Percentiles rank a stretch among this genome's conserved stretches.
phyloP scores from a whole-genome alignment of 1,140 invertebrate genomes.

The Melipona quadrifasciata region DNA sequence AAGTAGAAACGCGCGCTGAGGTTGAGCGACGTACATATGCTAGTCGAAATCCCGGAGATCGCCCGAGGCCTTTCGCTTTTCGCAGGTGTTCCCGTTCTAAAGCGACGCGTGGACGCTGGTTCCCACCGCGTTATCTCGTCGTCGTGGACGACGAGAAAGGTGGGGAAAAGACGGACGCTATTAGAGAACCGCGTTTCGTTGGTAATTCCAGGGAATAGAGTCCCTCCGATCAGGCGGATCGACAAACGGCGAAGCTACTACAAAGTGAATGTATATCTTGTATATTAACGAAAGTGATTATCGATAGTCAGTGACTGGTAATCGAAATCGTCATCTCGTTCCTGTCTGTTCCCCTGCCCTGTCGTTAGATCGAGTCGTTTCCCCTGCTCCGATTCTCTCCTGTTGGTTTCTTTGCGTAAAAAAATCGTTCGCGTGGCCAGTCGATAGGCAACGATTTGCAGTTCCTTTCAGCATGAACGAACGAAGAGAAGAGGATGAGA shows the following conservation, averaged over 20 bases:
- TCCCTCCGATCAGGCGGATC: background rate
- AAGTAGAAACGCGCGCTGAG: background rate
- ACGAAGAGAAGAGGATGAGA: constrained; percentile 34
- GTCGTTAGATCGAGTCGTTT: background rate
- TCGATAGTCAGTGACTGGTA: constrained; percentile 29
- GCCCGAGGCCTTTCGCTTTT: constrained; percentile 44
- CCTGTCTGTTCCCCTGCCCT: constrained; percentile 28
- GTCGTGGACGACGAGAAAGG: background rate
- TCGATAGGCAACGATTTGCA: constrained; percentile 44
- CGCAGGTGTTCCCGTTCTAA: constrained; percentile 44
- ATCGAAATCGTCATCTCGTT: constrained; percentile 40
- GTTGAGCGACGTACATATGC: constrained; percentile 18
- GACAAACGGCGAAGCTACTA: constrained; percentile 71
- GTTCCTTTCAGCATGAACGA: constrained; percentile 40
- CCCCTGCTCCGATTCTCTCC: background rate
- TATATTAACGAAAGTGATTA: constrained; percentile 61
- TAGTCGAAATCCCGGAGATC: constrained; percentile 25
- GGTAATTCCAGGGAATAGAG: background rate
- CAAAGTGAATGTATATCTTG: constrained; percentile 77
- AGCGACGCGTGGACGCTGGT: background rate
- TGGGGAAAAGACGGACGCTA: background rate
- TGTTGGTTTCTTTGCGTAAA: constrained; percentile 23
- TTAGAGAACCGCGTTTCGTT: too few relatives aligned
- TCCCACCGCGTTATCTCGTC: background rate
- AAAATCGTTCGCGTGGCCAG: constrained; percentile 8